Evolutionary conservation across 2,888 invertebrate species (phyloP).

Genomic region (Myathropa florea): DNA sequence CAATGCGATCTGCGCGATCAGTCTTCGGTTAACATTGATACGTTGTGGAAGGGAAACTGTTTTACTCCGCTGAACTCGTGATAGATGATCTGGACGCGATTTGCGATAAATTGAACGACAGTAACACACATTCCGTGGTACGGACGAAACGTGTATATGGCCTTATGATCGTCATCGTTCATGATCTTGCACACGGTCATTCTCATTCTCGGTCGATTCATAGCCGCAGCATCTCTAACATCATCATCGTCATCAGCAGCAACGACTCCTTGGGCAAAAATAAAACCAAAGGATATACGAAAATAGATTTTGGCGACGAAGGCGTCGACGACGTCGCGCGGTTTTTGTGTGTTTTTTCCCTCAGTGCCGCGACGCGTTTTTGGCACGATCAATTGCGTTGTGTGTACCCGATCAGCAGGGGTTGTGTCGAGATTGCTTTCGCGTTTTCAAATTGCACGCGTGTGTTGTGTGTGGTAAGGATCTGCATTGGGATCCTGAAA

Average conservation of each 20-base stretch:
- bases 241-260: background rate
- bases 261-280: slow-evolving; percentile 17
- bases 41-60: slow-evolving; percentile 30
- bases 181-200: slow-evolving; percentile 70
- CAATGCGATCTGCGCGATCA: slow-evolving; percentile 64
- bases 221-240: slow-evolving; percentile 49
- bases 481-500: slow-evolving; percentile 28
- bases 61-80: background rate
- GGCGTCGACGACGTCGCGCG: slow-evolving; percentile 62
- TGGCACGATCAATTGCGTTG: slow-evolving; percentile 59
- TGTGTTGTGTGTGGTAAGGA: slow-evolving; percentile 19
- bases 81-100: background rate
- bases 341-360: slow-evolving; percentile 16
- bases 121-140: slow-evolving; percentile 25
- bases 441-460: too few species aligned
- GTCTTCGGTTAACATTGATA: slow-evolving; percentile 66
- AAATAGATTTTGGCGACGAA: slow-evolving; percentile 71
- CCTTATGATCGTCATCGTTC: slow-evolving; percentile 65
- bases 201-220: slow-evolving; percentile 65
- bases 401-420: slow-evolving; percentile 46
- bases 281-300: slow-evolving; percentile 70
- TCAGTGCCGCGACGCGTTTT: slow-evolving; percentile 45
- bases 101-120: slow-evolving; percentile 17
- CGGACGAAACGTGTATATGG: slow-evolving; percentile 13
- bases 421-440: too few species aligned